phyloP scores from a whole-genome alignment of 2,113 vertebrate species.

The Xenopus laevis region DNA sequence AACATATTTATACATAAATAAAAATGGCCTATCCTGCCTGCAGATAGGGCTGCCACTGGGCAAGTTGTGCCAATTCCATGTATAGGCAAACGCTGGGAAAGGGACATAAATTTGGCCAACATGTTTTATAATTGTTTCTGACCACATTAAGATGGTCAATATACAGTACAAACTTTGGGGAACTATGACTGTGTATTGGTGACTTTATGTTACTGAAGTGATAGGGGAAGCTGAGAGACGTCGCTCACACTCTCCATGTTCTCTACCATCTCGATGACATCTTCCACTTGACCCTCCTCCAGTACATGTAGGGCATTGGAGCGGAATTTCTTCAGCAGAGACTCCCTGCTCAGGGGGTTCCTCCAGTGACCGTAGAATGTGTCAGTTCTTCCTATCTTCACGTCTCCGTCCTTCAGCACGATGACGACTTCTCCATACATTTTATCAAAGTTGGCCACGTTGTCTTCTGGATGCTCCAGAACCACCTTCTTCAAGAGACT shows the following conservation, averaged over 20 bases:
- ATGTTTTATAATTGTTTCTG: no score
- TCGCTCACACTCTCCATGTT: conserved; percentile 61
- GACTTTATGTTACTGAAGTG: conserved; percentile 48
- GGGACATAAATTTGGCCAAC: no score
- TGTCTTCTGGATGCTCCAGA: conserved; percentile 78
- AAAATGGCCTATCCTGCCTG: no score
- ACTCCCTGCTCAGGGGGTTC: conserved; percentile 76
- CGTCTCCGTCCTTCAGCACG: conserved; percentile 65
- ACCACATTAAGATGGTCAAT: no score
- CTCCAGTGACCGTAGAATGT: conserved; percentile 89
- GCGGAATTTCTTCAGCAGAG: conserved; percentile 75
- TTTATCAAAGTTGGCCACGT: conserved; percentile 72
- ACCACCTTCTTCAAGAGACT: conserved; percentile 71
- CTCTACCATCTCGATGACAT: conserved; percentile 66
- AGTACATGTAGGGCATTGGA: conserved; percentile 69
- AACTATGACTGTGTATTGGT: no score
- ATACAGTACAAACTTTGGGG: no score
- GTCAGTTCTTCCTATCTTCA: conserved; percentile 73
- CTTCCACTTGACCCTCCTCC: conserved; percentile 60
- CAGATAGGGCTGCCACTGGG: no score
- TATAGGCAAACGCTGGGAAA: no score
- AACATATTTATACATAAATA: no score
- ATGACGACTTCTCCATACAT: conserved; percentile 81
- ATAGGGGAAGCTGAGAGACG: conserved; percentile 62
- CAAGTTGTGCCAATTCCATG: no score